Evolutionary conservation across 2,113 vertebrate species (phyloP).

Genomic region (Periophthalmodon schlosseri): DNA sequence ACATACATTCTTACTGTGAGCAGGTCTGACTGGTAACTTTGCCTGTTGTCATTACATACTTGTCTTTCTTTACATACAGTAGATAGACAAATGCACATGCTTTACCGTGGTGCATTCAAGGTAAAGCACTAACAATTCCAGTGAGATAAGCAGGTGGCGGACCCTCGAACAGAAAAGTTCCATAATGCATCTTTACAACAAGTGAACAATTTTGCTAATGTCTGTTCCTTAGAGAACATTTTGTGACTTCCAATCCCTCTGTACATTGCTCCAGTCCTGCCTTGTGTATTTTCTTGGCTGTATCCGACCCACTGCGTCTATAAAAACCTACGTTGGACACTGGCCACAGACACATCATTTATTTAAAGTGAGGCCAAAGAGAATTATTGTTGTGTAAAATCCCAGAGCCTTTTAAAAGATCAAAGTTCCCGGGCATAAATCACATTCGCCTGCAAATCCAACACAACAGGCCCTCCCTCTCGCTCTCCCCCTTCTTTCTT

Average conservation of each 20-base stretch:
- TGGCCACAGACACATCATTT: slow-evolving; percentile 71
- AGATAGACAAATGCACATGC: too few relatives aligned
- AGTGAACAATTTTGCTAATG: not conserved
- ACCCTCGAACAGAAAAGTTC: too few relatives aligned
- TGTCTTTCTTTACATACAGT: too few relatives aligned
- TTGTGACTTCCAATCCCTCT: not conserved
- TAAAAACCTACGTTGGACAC: slow-evolving; percentile 61
- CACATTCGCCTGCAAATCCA: slow-evolving; percentile 66
- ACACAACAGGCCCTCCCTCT: slow-evolving; percentile 19
- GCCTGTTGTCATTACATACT: too few relatives aligned
- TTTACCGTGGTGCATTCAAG: too few relatives aligned
- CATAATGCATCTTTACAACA: not conserved
- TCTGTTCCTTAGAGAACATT: not conserved
- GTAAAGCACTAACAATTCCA: too few relatives aligned
- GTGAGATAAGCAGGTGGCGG: too few relatives aligned
- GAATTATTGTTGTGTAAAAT: slow-evolving; percentile 79
- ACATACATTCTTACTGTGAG: too few relatives aligned
- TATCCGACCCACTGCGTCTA: slow-evolving; percentile 44
- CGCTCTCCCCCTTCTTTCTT: slow-evolving; percentile 11
- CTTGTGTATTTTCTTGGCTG: slow-evolving; percentile 29
- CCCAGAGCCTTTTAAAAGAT: slow-evolving; percentile 76
- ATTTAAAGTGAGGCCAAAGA: slow-evolving; percentile 67
- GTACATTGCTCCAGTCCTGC: not conserved
- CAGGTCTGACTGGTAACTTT: too few relatives aligned
- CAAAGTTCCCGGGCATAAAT: slow-evolving; percentile 78